Evolutionary conservation across 2,888 invertebrate species (phyloP).

Genomic region (Nysson spinosus): DNA sequence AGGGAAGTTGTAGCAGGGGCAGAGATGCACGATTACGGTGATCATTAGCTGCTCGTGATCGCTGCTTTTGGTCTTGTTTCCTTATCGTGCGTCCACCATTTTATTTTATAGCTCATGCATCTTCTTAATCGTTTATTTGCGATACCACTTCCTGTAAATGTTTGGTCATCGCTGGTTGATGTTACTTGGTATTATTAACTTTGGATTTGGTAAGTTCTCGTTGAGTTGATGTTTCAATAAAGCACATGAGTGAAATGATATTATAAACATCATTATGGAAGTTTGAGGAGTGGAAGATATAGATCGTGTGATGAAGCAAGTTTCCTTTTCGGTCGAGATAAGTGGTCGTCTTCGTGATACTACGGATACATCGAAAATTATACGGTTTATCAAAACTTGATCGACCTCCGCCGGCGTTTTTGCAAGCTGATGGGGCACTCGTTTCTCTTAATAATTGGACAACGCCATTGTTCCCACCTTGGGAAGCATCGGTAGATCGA

Average conservation of each 20-base stretch:
- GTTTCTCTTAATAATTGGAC: slow-evolving; percentile 64
- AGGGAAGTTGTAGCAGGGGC: slow-evolving; percentile 8
- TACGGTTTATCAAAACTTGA: slow-evolving; percentile 54
- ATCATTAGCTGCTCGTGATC: slow-evolving; percentile 35
- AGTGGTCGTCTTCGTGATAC: no score
- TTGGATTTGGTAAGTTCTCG: no score
- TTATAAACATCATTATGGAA: slow-evolving; percentile 13
- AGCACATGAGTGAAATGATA: not conserved
- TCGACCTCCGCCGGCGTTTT: slow-evolving; percentile 46
- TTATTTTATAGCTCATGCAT: not conserved
- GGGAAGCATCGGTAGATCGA: slow-evolving; percentile 49
- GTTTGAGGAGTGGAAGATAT: slow-evolving; percentile 23
- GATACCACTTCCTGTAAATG: no score
- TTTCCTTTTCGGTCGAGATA: slow-evolving; percentile 49
- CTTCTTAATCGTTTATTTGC: no score
- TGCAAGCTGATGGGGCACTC: slow-evolving; percentile 41
- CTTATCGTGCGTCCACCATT: slow-evolving; percentile 12
- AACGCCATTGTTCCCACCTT: slow-evolving; percentile 53
- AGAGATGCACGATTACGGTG: slow-evolving; percentile 42
- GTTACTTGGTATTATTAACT: no score
- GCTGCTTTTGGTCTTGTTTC: slow-evolving; percentile 36
- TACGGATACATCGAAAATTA: slow-evolving; percentile 46
- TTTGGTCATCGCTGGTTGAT: no score
- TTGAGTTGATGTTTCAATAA: no score
- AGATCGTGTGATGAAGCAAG: slow-evolving; percentile 37